Conservation (phyloP, 2,113 vertebrate genomes). For the Chroicocephalus ridibundus region DNA sequence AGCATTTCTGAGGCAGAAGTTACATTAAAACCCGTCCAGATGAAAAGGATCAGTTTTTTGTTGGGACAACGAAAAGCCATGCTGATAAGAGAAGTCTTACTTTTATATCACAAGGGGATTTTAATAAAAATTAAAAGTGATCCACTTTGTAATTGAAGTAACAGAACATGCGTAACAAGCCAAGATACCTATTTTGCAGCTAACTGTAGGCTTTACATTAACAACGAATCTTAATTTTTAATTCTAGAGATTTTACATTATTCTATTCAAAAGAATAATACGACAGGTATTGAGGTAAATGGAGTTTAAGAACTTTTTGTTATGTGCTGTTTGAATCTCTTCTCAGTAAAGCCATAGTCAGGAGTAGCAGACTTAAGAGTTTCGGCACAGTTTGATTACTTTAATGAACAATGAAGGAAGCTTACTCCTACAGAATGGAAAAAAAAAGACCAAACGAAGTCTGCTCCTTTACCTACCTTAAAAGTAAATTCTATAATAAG, state of each 20-base stretch:
- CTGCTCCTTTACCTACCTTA: background rate
- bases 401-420: background rate
- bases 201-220: background rate
- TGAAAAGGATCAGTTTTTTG: background rate
- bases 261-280: background rate
- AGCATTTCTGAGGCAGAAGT: background rate
- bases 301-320: background rate
- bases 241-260: background rate
- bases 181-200: background rate
- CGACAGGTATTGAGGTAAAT: background rate
- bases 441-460: background rate
- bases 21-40: background rate
- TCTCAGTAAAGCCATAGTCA: background rate
- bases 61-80: background rate
- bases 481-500: background rate
- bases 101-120: background rate
- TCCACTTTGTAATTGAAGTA: slow-evolving; percentile 23
- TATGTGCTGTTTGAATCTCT: background rate
- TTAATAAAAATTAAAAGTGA: slow-evolving; percentile 21
- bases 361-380: background rate
- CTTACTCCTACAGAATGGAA: background rate
- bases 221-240: background rate
- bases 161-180: background rate
- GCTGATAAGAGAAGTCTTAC: background rate
- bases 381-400: background rate